Percentiles rank a stretch among this genome's conserved stretches.
Evolutionary conservation across 2,888 invertebrate genomes (phyloP).

Genomic region (Melinaea menophilus): DNA sequence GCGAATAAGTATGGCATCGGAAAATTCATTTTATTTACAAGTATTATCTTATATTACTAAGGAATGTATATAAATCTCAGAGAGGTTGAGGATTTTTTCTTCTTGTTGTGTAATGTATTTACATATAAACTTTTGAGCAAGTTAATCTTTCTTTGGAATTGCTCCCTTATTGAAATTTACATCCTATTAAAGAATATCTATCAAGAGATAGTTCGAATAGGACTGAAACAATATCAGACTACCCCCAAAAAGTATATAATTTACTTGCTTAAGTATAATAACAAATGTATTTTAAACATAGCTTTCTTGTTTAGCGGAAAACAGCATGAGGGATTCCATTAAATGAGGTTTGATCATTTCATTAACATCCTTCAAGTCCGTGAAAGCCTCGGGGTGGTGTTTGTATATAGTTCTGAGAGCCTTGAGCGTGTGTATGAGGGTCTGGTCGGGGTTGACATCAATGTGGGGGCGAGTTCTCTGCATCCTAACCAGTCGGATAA

Average conservation of each 20-base stretch:
- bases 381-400: conserved; percentile 62
- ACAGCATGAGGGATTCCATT: conserved; percentile 87
- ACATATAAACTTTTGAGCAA: conserved; percentile 6
- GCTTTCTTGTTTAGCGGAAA: conserved; percentile 88
- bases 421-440: conserved; percentile 67
- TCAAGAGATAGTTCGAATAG: background rate
- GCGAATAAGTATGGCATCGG: conserved; percentile 61
- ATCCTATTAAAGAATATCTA: background rate
- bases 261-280: background rate
- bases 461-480: conserved; percentile 58
- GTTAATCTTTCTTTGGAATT: conserved; percentile 20
- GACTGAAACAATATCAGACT: too few relatives aligned
- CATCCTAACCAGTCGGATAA: conserved; percentile 82
- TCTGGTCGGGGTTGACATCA: conserved; percentile 66
- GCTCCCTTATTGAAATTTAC: background rate
- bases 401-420: conserved; percentile 69
- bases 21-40: conserved; percentile 27
- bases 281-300: conserved; percentile 77
- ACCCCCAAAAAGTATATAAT: too few relatives aligned
- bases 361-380: conserved; percentile 78
- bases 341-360: conserved; percentile 86
- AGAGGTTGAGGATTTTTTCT: background rate
- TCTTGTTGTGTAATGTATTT: conserved; percentile 5
- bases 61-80: conserved; percentile 42
- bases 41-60: conserved; percentile 23